Evolutionary conservation across 2,113 vertebrate species (phyloP).

Genomic region (Passer montanus): DNA sequence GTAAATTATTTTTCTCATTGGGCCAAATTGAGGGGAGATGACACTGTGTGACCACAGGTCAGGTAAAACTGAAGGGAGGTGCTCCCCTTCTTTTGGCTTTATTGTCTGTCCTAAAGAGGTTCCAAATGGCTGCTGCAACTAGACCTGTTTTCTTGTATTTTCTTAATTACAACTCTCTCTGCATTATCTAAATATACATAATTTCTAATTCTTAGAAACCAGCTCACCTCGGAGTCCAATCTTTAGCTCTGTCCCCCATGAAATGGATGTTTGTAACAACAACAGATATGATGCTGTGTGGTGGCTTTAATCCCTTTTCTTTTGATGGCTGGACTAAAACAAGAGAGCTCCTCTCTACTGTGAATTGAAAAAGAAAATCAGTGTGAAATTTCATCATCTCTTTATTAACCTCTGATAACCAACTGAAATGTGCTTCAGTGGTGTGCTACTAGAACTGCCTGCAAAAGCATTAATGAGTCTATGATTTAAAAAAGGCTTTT

Average conservation of each 20-base stretch:
- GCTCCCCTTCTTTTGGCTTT: neutral
- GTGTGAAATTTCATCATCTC: neutral
- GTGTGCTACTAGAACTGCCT: neutral
- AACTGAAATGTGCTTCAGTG: neutral
- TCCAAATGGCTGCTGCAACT: neutral
- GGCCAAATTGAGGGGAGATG: neutral
- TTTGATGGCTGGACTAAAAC: neutral
- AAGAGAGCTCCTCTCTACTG: neutral
- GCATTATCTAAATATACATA: neutral
- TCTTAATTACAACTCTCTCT: neutral
- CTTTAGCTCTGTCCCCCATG: neutral
- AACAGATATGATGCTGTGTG: neutral
- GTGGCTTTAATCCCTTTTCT: neutral
- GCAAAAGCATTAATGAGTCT: neutral
- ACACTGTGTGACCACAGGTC: neutral
- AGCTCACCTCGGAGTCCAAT: neutral
- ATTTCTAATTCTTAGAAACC: neutral
- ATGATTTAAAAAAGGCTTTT: neutral
- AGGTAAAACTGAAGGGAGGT: neutral
- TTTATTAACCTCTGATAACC: slow-evolving; percentile 13
- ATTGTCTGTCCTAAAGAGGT: neutral
- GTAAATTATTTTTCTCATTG: neutral
- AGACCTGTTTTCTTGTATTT: neutral
- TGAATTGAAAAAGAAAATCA: neutral
- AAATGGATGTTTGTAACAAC: neutral